A percentile compares a stretch with the other conserved stretches of the same genome.
phyloP scores from a whole-genome alignment of 2,888 invertebrate genomes.

The Rhingia campestris region DNA sequence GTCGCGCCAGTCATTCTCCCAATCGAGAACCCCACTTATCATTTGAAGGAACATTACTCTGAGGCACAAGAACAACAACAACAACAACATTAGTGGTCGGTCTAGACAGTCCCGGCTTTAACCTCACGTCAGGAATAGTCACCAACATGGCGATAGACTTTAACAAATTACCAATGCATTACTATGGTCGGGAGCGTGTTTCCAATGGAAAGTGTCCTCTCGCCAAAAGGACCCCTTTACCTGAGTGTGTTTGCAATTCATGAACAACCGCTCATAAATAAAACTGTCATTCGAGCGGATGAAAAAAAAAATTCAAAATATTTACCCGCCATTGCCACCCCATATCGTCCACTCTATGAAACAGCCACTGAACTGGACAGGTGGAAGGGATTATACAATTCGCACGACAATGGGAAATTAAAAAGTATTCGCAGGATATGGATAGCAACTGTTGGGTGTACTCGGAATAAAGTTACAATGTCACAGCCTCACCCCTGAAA shows the following conservation, averaged over 20 bases:
- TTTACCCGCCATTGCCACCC: conserved; percentile 10
- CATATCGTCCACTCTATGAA: not conserved
- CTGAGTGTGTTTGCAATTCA: conserved; percentile 43
- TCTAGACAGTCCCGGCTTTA: conserved; percentile 46
- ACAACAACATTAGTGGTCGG: conserved; percentile 41
- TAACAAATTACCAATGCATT: conserved; percentile 68
- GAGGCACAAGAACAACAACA: too few relatives aligned
- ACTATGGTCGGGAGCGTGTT: conserved; percentile 48
- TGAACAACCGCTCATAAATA: conserved; percentile 69
- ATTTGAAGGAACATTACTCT: conserved; percentile 51
- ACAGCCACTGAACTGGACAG: conserved; percentile 40
- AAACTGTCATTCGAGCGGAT: conserved; percentile 28
- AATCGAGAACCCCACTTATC: conserved; percentile 54
- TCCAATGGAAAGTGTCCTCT: conserved; percentile 9
- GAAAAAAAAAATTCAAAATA: not conserved
- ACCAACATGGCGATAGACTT: conserved; percentile 32
- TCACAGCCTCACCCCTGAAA: conserved; percentile 22
- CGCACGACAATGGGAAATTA: conserved; percentile 25
- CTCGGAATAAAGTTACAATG: conserved; percentile 15
- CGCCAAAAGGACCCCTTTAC: not conserved
- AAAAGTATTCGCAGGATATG: not conserved
- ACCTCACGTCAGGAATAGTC: not conserved
- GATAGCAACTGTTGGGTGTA: not conserved
- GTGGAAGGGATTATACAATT: conserved; percentile 45
- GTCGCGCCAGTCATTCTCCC: conserved; percentile 41